Evolutionary conservation across 2,113 vertebrate genomes (phyloP).

Genomic region (Alethe diademata): DNA sequence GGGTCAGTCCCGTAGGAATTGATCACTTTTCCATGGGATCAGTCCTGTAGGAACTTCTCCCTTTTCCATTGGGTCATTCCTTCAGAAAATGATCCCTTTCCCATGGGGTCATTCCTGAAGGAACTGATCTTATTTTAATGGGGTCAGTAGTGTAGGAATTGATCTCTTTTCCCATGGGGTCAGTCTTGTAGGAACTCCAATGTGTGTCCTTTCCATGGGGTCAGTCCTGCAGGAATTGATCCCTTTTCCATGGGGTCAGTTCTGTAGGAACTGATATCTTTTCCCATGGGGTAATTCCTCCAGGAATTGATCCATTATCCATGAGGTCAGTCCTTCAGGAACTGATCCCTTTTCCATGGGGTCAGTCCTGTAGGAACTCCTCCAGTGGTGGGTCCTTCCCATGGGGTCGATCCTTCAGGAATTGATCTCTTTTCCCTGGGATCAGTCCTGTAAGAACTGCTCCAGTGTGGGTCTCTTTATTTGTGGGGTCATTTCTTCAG

Average conservation of each 20-base stretch:
- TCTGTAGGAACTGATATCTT: no score
- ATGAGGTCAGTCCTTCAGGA: no score
- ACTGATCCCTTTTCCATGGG: no score
- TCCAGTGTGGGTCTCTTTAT: no score
- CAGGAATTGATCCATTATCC: not conserved
- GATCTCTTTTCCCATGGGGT: fast-evolving
- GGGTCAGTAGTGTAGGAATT: fast-evolving
- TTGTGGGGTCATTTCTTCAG: fast-evolving
- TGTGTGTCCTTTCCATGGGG: not conserved
- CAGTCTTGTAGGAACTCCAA: not conserved
- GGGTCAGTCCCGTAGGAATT: not conserved
- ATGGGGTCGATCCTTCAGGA: not conserved
- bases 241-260: no score
- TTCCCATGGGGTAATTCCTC: not conserved
- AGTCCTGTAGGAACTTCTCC: fast-evolving
- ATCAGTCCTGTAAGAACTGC: not conserved
- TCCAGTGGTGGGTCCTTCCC: no score
- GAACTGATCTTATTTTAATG: not conserved
- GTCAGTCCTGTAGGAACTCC: no score
- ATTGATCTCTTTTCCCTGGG: no score
- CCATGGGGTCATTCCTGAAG: not conserved
- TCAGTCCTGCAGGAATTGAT: no score
- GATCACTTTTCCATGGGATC: no score
- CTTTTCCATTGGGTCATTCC: not conserved
- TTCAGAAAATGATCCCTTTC: not conserved